A percentile compares a stretch with the other conserved stretches of the same genome.
These are phyloP conservation scores for Euborellia annulipes DNA, from an alignment of 1,140 invertebrate species.

Conservation along the genomic window DNA sequence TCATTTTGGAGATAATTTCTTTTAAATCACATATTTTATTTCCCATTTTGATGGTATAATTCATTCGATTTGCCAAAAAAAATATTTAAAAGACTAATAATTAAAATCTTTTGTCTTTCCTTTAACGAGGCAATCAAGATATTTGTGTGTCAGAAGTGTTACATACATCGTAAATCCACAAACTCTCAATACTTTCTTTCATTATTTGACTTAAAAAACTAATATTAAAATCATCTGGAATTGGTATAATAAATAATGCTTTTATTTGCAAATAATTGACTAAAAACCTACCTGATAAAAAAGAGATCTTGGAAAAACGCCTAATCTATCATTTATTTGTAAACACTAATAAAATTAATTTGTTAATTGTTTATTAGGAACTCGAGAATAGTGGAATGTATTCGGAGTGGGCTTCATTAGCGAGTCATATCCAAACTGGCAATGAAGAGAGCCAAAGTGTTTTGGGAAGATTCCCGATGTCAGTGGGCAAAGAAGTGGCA, in stretches of 20 bases:
- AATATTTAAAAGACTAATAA: slow-evolving; percentile 1
- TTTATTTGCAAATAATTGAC: neutral
- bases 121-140: no score
- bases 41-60: no score
- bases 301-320: neutral
- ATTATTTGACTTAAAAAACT: neutral
- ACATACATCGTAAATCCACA: no score
- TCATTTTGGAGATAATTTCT: no score
- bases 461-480: slow-evolving; percentile 65
- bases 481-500: slow-evolving; percentile 65
- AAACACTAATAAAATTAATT: neutral
- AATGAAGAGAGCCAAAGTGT: slow-evolving; percentile 56
- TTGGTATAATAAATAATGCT: slow-evolving; percentile 23
- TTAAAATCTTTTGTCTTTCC: no score
- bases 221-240: neutral
- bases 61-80: no score
- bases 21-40: no score
- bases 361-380: slow-evolving; percentile 24
- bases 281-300: neutral
- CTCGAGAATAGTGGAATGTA: slow-evolving; percentile 53
- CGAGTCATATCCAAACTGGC: slow-evolving; percentile 44
- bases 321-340: neutral
- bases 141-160: no score
- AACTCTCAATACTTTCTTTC: no score
- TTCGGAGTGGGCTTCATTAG: slow-evolving; percentile 70